phyloP scores from a whole-genome alignment of 2,888 invertebrate genomes.

The Cryptophagus acutangulus region DNA sequence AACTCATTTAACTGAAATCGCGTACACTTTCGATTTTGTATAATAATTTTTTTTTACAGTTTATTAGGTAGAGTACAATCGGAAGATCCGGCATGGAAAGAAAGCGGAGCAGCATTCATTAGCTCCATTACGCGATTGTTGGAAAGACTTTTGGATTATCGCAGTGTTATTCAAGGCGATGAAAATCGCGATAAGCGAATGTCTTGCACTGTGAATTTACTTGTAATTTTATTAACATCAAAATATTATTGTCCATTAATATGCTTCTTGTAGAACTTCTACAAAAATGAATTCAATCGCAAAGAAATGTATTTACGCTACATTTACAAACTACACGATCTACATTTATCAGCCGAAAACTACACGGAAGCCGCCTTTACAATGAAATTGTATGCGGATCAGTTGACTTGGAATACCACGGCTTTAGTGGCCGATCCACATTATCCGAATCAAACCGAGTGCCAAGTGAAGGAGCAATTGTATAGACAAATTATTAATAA shows the following conservation, averaged over 20 bases:
- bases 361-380: conserved; percentile 94
- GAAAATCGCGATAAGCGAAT: conserved; percentile 93
- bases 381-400: conserved; percentile 87
- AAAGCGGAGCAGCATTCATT: conserved; percentile 87
- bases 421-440: conserved; percentile 62
- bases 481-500: conserved; percentile 87
- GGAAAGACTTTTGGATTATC: conserved; percentile 86
- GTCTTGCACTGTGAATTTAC: conserved; percentile 92
- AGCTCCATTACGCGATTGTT: conserved; percentile 84
- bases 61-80: conserved; percentile 79
- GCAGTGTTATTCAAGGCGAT: conserved; percentile 91
- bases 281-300: conserved; percentile 91
- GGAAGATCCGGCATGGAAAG: conserved; percentile 83
- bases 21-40: not conserved
- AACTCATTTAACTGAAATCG: not conserved
- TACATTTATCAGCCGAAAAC: conserved; percentile 87
- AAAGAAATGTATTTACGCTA: conserved; percentile 95
- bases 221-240: conserved; percentile 53
- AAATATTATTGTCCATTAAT: not conserved
- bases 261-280: conserved; percentile 72
- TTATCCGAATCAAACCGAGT: conserved; percentile 74
- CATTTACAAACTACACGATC: conserved; percentile 89
- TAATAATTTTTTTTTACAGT: conserved; percentile 47
- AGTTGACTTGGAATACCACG: conserved; percentile 76
- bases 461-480: conserved; percentile 84